A percentile compares a stretch with the other conserved stretches of the same genome.
These are phyloP conservation scores for Desoria tigrina DNA, from an alignment of 2,888 invertebrate species.

Conservation along the genomic window DNA sequence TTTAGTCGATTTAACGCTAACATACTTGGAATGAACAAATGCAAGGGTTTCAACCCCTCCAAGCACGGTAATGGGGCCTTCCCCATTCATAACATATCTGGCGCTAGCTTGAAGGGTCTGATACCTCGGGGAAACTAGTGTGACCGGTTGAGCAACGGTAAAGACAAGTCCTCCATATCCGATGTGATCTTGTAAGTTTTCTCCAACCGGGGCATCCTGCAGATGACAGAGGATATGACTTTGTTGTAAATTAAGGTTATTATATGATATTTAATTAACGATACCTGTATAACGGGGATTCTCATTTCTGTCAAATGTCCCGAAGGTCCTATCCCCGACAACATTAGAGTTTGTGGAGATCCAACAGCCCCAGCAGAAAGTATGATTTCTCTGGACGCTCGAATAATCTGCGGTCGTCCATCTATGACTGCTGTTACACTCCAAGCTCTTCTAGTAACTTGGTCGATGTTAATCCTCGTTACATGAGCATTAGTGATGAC, in stretches of 20 bases:
- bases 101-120: slow-evolving; percentile 77
- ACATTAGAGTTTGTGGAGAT: slow-evolving; percentile 27
- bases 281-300: slow-evolving; percentile 57
- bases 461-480: slow-evolving; percentile 69
- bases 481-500: slow-evolving; percentile 80
- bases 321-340: slow-evolving; percentile 25
- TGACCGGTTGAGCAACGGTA: slow-evolving; percentile 73
- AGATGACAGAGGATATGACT: slow-evolving; percentile 61
- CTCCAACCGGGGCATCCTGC: slow-evolving; percentile 78
- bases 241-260: neutral
- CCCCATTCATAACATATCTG: slow-evolving; percentile 79
- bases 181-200: slow-evolving; percentile 86
- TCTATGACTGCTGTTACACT: slow-evolving; percentile 80
- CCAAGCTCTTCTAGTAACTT: slow-evolving; percentile 71
- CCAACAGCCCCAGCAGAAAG: slow-evolving; percentile 57
- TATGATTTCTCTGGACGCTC: slow-evolving; percentile 83
- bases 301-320: slow-evolving; percentile 46
- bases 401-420: slow-evolving; percentile 70
- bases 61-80: slow-evolving; percentile 77
- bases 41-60: slow-evolving; percentile 88
- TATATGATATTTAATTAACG: too few relatives aligned
- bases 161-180: slow-evolving; percentile 83
- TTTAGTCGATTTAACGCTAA: neutral
- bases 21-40: slow-evolving; percentile 82
- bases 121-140: slow-evolving; percentile 75